Evolutionary conservation across 2,888 invertebrate species (phyloP), one percentile per base, ranked within the genome.

Genomic region (Limnephilus rhombicus): DNA sequence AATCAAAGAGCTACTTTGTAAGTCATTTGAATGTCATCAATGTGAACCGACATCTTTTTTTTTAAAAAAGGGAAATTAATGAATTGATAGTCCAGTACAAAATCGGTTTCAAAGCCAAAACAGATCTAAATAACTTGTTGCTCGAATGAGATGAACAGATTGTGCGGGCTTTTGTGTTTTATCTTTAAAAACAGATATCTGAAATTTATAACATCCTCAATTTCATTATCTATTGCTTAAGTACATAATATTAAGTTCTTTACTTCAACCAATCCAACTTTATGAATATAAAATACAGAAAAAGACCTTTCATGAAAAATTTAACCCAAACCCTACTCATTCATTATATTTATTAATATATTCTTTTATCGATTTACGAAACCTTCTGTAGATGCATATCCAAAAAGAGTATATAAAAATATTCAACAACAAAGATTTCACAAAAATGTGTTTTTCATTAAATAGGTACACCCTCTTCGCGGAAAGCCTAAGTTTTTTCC

Each of bases 401-500:
- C 24, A 68, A 68, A 68, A 68, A 68, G 24, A 68, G 24, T n/a
- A 24, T 68, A 68, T n/a, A 68, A 24, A 68, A 7, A 68, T 49
- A 41, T 53, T 53, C 53, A 53, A 53, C 53, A 53, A 53, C 53
- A 53, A 53, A 53, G 18, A 41, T 41, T 41, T 41, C 41, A 37
- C 24, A 24, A 68, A 68, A 68, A 68, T 68, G 24, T 68, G 24
- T n/a, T n/a, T 68, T 37, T 85, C 41, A 83, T 83, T 83, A 83
- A 83, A 83, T 13, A 7, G 68, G 68, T 24, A n/a, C 2, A n/a
- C 68, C 5, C 68, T 29, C 45, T 86, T 49, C 45, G 86, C 18
- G 86, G 86, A 86, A 86, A 86, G 29, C 37, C 68, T 88, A 24
- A 88, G n/a, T 88, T 88, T 68, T 88, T 85, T 41, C 24, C 5